Base-by-base conservation (phyloP, 2,113 vertebrate species). In the Gorsachius goisagi region DNA sequence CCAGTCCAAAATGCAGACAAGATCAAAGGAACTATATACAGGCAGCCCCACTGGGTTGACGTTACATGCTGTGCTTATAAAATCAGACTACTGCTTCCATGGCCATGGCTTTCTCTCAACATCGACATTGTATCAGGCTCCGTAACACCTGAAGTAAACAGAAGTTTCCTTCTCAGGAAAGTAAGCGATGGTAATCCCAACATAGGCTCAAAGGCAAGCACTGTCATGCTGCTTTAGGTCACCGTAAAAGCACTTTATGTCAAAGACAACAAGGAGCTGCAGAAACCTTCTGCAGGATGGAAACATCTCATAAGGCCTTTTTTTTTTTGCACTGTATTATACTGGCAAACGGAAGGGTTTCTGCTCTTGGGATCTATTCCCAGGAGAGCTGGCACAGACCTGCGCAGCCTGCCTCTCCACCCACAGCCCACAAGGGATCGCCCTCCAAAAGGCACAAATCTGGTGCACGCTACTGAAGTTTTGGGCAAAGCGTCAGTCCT, bases 1-100 rank as follows among this genome's bases (percentile, higher is more conserved):
- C 35, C 59, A 89, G 80, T 79, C 47, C 73, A 77, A 90, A 79
- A 81, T 24, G 67, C 41, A 67, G 49, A 62, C 22, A 91, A 53
- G 49, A 93, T 93, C 87, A 95, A 95, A 96, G 71, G 63, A 84
- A 66, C 53, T 55, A 62, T 47, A 52, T 66, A 86, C 89, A 76
- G 82, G 45, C 18, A 47, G 50, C 14, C 11, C 15, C 58, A 78
- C 11, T 9, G 28, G 35, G 26, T 44, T 71, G 77, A 82, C 17
- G 49, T 85, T 79, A 91, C 44, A 82, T 3, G 16, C 63, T n/a
- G 27, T 28, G 55, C n/a, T 73, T 90, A 27, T 39, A 76, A 96
- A 91, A 87, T 53, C 22, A 89, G 35, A 27, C 13, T 23, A 55
- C n/a, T 82, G 58, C 52, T 92, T 88, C 79, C 71, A 74, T 1